Conservation (phyloP, 2,113 vertebrate species). For the Spea multiplicata region DNA sequence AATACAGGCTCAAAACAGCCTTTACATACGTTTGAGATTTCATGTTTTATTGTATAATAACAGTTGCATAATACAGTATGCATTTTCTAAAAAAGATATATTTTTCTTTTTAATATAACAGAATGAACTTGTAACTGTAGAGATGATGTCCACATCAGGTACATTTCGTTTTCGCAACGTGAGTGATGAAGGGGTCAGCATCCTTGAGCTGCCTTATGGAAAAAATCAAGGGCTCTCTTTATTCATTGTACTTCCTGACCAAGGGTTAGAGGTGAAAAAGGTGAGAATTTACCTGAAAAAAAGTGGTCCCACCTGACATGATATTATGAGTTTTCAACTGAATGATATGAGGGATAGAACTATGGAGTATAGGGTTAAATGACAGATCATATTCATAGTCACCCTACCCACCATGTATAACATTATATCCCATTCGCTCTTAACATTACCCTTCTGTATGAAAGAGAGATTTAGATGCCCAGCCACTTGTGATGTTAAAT, state of each 20-base stretch:
- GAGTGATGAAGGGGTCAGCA: neutral
- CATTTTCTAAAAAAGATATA: neutral
- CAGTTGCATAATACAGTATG: neutral
- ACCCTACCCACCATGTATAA: too few relatives aligned
- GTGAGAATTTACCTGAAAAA: conserved; percentile 5
- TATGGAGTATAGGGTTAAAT: too few relatives aligned
- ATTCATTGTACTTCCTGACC: conserved; percentile 2
- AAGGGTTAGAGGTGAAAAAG: neutral
- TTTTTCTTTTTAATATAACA: neutral
- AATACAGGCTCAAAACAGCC: too few relatives aligned
- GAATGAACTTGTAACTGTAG: neutral
- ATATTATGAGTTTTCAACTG: too few relatives aligned
- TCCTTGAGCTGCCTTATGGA: conserved; percentile 16
- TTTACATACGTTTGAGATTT: too few relatives aligned
- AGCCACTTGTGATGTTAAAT: too few relatives aligned
- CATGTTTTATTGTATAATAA: neutral
- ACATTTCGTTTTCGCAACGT: neutral
- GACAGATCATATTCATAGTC: too few relatives aligned
- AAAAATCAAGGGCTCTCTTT: neutral
- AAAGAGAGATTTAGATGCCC: too few relatives aligned
- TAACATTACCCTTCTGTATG: too few relatives aligned
- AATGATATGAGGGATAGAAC: too few relatives aligned
- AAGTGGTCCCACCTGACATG: neutral
- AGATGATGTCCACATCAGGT: neutral
- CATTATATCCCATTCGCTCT: too few relatives aligned